Conservation (phyloP, 1,140 invertebrate genomes). For the Eupristina koningsbergeri region DNA sequence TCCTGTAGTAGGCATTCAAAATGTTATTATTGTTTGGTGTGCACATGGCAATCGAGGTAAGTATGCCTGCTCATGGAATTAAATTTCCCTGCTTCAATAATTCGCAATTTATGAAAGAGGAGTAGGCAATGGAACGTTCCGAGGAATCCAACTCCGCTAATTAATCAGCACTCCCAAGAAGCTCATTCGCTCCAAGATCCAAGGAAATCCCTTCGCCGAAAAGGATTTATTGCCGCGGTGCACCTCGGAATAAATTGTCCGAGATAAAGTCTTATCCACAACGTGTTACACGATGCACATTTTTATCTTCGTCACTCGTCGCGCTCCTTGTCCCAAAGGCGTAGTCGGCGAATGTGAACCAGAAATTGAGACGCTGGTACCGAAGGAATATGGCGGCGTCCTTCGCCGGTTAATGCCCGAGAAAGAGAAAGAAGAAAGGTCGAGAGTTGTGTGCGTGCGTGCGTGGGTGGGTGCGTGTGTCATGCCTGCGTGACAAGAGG, state of each 20-base stretch:
- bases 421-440: constrained; percentile 31
- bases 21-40: too few relatives aligned
- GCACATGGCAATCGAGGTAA: too few relatives aligned
- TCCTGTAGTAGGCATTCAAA: too few relatives aligned
- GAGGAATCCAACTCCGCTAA: too few relatives aligned
- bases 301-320: neutral
- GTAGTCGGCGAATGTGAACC: neutral
- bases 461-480: neutral
- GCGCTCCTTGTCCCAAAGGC: neutral
- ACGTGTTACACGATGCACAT: neutral
- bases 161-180: too few relatives aligned
- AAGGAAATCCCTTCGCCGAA: neutral
- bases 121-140: too few relatives aligned
- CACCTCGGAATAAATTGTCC: neutral
- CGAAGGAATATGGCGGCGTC: neutral
- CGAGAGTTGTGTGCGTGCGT: neutral
- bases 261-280: neutral
- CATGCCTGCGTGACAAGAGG: neutral
- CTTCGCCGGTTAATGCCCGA: neutral
- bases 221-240: neutral
- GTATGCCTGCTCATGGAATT: too few relatives aligned
- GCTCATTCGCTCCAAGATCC: neutral
- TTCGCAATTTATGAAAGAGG: too few relatives aligned
- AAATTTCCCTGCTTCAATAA: too few relatives aligned
- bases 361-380: neutral